These are phyloP conservation scores for Nycticryphes semicollaris DNA, from an alignment of 2,113 vertebrate genomes.

Conservation along the genomic window DNA sequence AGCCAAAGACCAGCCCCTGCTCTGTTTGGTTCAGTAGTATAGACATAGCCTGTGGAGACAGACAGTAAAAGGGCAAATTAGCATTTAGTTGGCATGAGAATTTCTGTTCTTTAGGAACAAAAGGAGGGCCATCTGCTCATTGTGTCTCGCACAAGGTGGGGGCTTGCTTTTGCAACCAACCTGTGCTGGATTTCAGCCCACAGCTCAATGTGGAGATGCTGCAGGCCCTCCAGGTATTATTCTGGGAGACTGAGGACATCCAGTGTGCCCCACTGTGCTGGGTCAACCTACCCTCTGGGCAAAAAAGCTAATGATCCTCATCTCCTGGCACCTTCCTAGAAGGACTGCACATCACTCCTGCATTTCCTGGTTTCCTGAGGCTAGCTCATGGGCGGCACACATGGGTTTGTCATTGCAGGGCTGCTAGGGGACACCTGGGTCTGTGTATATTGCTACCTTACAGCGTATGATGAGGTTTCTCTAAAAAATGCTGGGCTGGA, in stretches of 20 bases:
- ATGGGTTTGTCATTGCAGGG: neutral
- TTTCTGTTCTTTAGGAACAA: conserved; percentile 48
- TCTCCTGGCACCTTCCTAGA: neutral
- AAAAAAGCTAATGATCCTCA: neutral
- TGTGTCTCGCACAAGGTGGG: conserved; percentile 29
- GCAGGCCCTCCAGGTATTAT: neutral
- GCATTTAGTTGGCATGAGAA: conserved; percentile 46
- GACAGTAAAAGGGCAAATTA: conserved; percentile 69
- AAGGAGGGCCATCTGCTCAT: conserved; percentile 57
- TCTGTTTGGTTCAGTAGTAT: neutral
- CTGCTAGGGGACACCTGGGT: accelerated
- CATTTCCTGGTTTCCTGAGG: neutral
- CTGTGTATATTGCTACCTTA: neutral
- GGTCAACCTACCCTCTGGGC: neutral
- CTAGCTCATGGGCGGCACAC: neutral
- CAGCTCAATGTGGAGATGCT: accelerated
- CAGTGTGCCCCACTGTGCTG: too few relatives aligned
- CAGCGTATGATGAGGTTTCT: neutral
- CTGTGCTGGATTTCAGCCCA: neutral
- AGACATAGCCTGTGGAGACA: conserved; percentile 34
- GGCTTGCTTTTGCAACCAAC: neutral
- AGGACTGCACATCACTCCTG: neutral
- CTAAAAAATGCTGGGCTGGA: neutral
- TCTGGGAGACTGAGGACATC: neutral
- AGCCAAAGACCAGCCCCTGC: conserved; percentile 7